These are phyloP conservation scores for Oasisia sp. DNA, from an alignment of 2,888 invertebrate species.

Conservation along the genomic window DNA sequence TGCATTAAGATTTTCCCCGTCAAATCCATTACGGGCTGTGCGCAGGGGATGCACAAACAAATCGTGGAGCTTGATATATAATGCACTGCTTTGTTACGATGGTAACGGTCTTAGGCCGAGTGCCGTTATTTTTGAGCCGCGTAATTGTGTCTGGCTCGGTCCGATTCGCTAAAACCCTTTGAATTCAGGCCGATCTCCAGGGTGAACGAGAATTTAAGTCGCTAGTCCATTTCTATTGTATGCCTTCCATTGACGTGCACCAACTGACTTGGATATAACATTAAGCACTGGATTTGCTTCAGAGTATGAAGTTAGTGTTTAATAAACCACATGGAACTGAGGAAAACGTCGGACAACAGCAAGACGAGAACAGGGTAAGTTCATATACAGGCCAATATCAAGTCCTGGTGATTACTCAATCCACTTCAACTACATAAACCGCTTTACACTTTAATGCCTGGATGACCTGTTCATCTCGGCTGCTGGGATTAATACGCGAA, in stretches of 20 bases:
- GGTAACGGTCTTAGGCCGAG: background rate
- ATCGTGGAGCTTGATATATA: background rate
- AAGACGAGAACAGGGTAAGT: no score
- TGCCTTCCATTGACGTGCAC: background rate
- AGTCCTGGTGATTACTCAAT: no score
- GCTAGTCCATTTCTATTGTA: background rate
- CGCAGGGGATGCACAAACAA: conserved; percentile 2
- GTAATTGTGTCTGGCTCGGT: background rate
- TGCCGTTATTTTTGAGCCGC: background rate
- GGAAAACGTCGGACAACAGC: no score
- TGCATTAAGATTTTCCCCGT: background rate
- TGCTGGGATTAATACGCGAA: no score
- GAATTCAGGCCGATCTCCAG: background rate
- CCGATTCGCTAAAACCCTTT: background rate
- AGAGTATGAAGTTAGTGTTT: no score
- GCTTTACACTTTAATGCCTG: no score
- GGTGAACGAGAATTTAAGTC: background rate
- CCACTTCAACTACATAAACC: no score
- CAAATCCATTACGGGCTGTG: background rate
- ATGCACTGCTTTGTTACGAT: background rate
- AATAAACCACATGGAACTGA: no score
- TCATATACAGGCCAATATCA: no score
- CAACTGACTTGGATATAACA: background rate
- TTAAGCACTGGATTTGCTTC: background rate
- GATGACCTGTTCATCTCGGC: no score